Percentiles rank a stretch among this genome's conserved stretches.
phyloP scores from a whole-genome alignment of 2,113 vertebrate genomes.

The Mohoua ochrocephala region DNA sequence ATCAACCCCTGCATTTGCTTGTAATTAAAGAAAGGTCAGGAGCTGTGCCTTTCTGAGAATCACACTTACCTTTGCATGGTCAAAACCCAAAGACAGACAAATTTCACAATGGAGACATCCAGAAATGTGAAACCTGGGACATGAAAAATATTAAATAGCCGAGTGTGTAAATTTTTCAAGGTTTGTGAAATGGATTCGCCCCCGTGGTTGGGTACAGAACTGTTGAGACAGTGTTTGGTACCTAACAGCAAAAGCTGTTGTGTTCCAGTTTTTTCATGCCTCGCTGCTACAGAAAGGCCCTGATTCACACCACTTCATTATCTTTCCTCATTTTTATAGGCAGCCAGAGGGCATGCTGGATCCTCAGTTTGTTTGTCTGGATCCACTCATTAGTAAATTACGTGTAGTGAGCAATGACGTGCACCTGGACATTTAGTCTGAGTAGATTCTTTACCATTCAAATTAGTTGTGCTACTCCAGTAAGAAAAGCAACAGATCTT shows the following conservation, averaged over 20 bases:
- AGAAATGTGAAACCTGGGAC: not conserved
- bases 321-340: conserved; percentile 12
- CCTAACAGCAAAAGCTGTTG: not conserved
- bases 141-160: conserved; percentile 19
- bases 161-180: not conserved
- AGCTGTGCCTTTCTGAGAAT: not conserved
- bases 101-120: conserved; percentile 29
- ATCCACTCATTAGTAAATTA: conserved; percentile 42
- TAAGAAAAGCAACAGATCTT: not conserved
- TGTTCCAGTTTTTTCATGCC: conserved; percentile 13
- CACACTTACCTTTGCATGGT: not conserved
- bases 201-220: not conserved
- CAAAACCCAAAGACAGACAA: conserved; percentile 28
- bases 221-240: conserved; percentile 18
- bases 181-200: conserved; percentile 2
- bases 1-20: conserved; percentile 15
- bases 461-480: not conserved
- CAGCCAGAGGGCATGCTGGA: conserved; percentile 50
- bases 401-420: not conserved
- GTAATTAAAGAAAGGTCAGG: conserved; percentile 60
- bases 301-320: conserved; percentile 42
- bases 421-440: conserved; percentile 16
- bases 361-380: conserved; percentile 41
- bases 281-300: not conserved
- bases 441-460: not conserved